These are phyloP conservation scores for Cydia fagiglandana DNA, from an alignment of 1,140 invertebrate genomes.

Conservation along the genomic window DNA sequence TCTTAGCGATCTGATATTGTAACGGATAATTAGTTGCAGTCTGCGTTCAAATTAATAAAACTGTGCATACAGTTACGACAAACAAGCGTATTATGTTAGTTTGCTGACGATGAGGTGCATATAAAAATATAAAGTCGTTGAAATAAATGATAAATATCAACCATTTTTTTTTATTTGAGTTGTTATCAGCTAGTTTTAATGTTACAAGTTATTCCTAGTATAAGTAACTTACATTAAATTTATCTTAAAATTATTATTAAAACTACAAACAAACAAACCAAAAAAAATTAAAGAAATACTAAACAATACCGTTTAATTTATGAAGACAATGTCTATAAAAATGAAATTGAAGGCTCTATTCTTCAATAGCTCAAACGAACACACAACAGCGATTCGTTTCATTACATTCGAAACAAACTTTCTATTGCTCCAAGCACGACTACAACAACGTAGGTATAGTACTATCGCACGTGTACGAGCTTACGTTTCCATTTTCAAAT, in stretches of 20 bases:
- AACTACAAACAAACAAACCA: too few relatives aligned
- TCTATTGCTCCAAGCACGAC: conserved; percentile 28
- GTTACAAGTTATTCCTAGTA: too few relatives aligned
- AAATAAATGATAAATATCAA: too few relatives aligned
- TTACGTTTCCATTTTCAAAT: conserved; percentile 43
- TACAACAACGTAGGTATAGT: conserved; percentile 34
- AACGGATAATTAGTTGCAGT: not conserved
- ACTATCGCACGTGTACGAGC: conserved; percentile 40
- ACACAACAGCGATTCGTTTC: conserved; percentile 27
- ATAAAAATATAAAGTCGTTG: not conserved
- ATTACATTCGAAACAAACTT: conserved; percentile 28
- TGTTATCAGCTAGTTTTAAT: too few relatives aligned
- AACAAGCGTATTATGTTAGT: not conserved
- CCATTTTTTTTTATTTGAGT: too few relatives aligned
- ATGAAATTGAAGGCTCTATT: not conserved
- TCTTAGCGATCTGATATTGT: not conserved
- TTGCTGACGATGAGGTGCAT: not conserved
- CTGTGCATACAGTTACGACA: not conserved
- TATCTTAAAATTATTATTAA: too few relatives aligned
- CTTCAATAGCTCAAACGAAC: not conserved
- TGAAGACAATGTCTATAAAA: not conserved
- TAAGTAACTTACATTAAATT: too few relatives aligned
- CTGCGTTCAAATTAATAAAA: not conserved
- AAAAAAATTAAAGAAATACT: not conserved
- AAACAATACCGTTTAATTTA: not conserved